Conservation (phyloP, 2,113 vertebrate genomes). For the Tetrax tetrax region DNA sequence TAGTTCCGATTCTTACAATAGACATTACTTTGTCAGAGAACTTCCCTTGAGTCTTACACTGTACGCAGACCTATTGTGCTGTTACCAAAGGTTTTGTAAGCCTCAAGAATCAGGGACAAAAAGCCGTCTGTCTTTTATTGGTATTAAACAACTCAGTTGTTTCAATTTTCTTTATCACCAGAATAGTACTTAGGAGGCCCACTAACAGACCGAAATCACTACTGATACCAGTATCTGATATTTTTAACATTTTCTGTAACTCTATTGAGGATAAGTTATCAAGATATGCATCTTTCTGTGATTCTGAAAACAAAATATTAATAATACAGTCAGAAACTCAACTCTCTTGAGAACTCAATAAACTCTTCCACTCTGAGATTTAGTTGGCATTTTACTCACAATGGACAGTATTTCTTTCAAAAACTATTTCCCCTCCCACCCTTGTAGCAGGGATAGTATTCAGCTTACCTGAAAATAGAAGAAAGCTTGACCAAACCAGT, state of each 20-base stretch:
- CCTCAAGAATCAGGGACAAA: not conserved
- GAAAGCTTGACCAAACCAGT: slow-evolving; percentile 98
- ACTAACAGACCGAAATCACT: not conserved
- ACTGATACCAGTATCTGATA: not conserved
- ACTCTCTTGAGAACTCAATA: not conserved
- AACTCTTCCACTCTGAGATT: not conserved
- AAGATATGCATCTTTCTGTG: not conserved
- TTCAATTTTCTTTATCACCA: not conserved
- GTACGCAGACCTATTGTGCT: not conserved
- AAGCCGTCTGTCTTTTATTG: not conserved
- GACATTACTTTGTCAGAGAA: not conserved
- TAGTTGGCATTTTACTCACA: not conserved
- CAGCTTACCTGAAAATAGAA: slow-evolving; percentile 94
- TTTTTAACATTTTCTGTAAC: not conserved
- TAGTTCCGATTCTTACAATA: not conserved
- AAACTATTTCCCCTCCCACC: not conserved
- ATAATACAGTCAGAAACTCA: not conserved
- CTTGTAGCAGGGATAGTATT: not conserved
- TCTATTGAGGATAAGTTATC: not conserved
- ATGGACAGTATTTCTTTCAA: not conserved
- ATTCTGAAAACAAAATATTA: not conserved
- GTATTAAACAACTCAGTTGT: not conserved
- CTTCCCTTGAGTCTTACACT: not conserved
- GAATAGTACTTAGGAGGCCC: not conserved
- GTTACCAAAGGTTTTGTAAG: not conserved